Percentiles rank a stretch among this genome's conserved stretches.
These are phyloP conservation scores for Fundulus diaphanus DNA, from an alignment of 2,797 vertebrate species.

Conservation along the genomic window DNA sequence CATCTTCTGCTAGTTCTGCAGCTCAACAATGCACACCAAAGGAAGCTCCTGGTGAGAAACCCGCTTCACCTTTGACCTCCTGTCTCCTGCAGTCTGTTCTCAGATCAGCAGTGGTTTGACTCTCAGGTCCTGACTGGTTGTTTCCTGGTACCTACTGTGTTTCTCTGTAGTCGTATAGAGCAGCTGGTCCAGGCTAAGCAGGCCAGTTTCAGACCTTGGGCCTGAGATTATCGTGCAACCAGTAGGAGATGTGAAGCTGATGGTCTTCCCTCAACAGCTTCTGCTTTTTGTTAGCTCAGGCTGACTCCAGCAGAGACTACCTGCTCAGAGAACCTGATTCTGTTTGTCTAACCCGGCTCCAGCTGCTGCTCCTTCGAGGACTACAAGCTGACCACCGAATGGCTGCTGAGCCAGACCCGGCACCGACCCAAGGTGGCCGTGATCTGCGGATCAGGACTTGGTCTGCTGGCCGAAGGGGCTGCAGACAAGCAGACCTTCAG, in stretches of 20 bases:
- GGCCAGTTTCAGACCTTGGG: too few species aligned
- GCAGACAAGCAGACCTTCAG: slow-evolving; percentile 69
- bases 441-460: slow-evolving; percentile 76
- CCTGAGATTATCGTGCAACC: too few species aligned
- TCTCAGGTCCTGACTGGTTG: background rate
- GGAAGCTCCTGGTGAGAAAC: slow-evolving; percentile 47
- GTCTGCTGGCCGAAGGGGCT: slow-evolving; percentile 67
- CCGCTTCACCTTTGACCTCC: background rate
- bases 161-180: too few species aligned
- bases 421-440: slow-evolving; percentile 75
- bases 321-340: background rate
- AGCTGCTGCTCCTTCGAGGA: slow-evolving; percentile 77
- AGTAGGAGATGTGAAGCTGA: too few species aligned
- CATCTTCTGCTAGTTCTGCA: background rate
- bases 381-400: slow-evolving; percentile 76
- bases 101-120: background rate
- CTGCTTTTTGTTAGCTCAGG: too few species aligned
- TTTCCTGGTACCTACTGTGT: too few species aligned
- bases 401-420: slow-evolving; percentile 75
- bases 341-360: background rate
- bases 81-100: background rate
- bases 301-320: background rate
- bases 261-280: background rate
- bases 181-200: background rate
- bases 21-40: slow-evolving; percentile 51